Percentiles rank a stretch among this genome's conserved stretches.
These are phyloP conservation scores for Periplaneta americana DNA, from an alignment of 1,140 invertebrate species.

Conservation along the genomic window DNA sequence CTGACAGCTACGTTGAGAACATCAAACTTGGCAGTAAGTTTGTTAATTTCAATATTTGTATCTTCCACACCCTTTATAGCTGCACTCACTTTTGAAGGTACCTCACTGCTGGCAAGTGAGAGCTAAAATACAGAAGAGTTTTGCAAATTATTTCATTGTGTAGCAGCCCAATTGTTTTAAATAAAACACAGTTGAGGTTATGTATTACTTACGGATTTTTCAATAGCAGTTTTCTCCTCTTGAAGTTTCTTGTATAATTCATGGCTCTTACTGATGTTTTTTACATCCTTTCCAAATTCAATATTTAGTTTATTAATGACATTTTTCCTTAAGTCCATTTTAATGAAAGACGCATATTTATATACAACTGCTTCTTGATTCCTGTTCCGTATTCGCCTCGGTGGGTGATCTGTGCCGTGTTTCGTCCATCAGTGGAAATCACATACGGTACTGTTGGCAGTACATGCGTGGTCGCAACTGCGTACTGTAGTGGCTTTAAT, in stretches of 20 bases:
- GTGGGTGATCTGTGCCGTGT: too few relatives aligned
- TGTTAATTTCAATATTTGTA: conserved; percentile 42
- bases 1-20: conserved; percentile 40
- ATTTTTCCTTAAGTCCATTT: conserved; percentile 29
- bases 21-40: conserved; percentile 41
- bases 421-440: too few relatives aligned
- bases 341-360: not conserved
- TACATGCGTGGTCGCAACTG: too few relatives aligned
- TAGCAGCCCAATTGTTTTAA: too few relatives aligned
- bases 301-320: conserved; percentile 46
- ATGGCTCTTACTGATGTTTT: conserved; percentile 37
- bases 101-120: conserved; percentile 49
- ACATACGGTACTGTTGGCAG: too few relatives aligned
- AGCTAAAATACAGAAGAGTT: conserved; percentile 37
- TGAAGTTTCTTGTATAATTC: conserved; percentile 36
- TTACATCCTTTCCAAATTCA: conserved; percentile 44
- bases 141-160: too few relatives aligned
- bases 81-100: conserved; percentile 51
- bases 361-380: not conserved
- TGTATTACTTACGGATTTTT: conserved; percentile 42
- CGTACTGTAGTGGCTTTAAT: too few relatives aligned
- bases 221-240: conserved; percentile 41
- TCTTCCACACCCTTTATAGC: conserved; percentile 48
- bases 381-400: not conserved
- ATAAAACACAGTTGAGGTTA: too few relatives aligned